A percentile compares a stretch with the other conserved stretches of the same genome.
Conservation (phyloP, 2,113 vertebrate genomes). For the Galeopterus variegatus region DNA sequence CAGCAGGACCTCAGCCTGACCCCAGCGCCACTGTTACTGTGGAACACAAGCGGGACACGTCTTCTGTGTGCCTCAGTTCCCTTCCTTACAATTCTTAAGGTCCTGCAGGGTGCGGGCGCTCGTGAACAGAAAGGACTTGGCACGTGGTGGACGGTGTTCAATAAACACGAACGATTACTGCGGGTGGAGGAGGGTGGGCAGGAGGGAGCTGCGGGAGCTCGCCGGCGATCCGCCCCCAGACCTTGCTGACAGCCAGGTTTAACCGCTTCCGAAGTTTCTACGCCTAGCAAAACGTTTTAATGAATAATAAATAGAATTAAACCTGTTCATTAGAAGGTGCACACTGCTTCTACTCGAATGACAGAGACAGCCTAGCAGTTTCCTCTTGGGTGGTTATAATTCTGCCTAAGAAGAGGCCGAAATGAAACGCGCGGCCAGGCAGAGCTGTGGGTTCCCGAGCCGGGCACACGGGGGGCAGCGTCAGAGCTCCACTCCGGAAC, state of each 20-base stretch:
- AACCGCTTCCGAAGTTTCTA: neutral
- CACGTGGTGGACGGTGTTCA: rapidly evolving
- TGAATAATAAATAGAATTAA: conserved; percentile 14
- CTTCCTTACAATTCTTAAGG: neutral
- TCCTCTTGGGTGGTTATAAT: neutral
- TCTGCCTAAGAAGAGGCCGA: neutral
- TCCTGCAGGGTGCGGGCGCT: neutral
- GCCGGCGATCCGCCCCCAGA: neutral
- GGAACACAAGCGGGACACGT: rapidly evolving
- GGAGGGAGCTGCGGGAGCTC: too few relatives aligned
- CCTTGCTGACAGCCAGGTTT: neutral
- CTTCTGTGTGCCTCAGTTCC: neutral
- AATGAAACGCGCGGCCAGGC: neutral
- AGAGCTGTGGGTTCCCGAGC: rapidly evolving
- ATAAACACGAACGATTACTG: rapidly evolving
- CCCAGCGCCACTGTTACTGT: rapidly evolving
- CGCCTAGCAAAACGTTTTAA: conserved; percentile 22
- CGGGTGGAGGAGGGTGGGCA: rapidly evolving
- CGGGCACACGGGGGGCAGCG: rapidly evolving
- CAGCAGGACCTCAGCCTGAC: neutral
- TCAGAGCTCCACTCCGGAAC: neutral
- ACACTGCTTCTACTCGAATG: neutral
- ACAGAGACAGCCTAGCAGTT: neutral
- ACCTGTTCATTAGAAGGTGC: rapidly evolving
- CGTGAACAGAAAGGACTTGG: rapidly evolving